Percentiles rank a stretch among this genome's conserved stretches.
phyloP scores from a whole-genome alignment of 1,140 invertebrate species.

The Pseudoatta argentina region DNA sequence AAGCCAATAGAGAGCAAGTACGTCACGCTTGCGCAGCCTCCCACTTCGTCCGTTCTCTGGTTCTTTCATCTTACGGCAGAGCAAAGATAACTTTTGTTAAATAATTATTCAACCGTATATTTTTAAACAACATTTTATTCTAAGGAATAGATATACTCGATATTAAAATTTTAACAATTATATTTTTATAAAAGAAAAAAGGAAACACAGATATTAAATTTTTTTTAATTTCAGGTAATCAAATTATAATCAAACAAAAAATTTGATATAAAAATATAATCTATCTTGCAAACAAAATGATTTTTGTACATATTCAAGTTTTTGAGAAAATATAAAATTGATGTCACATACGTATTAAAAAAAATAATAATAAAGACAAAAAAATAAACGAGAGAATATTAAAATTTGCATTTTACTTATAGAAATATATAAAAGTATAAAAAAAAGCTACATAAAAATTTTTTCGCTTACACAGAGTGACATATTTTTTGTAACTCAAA shows the following conservation, averaged over 20 bases:
- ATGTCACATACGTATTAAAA: not conserved
- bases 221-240: not conserved
- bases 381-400: not conserved
- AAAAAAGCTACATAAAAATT: not conserved
- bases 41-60: not conserved
- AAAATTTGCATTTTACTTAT: not conserved
- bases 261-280: not conserved
- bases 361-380: not conserved
- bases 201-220: not conserved
- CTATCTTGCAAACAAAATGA: not conserved
- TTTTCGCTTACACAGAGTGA: not conserved
- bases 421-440: not conserved
- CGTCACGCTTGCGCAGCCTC: constrained; percentile 78
- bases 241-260: not conserved
- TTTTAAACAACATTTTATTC: not conserved
- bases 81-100: not conserved
- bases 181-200: not conserved
- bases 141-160: not conserved
- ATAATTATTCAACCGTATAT: not conserved
- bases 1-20: constrained; percentile 80
- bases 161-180: not conserved
- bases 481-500: not conserved
- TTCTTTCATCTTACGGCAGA: constrained; percentile 16
- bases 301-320: not conserved
- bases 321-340: not conserved